Evolutionary conservation across 2,797 vertebrate genomes (phyloP).

Genomic region (Dipus sagitta): DNA sequence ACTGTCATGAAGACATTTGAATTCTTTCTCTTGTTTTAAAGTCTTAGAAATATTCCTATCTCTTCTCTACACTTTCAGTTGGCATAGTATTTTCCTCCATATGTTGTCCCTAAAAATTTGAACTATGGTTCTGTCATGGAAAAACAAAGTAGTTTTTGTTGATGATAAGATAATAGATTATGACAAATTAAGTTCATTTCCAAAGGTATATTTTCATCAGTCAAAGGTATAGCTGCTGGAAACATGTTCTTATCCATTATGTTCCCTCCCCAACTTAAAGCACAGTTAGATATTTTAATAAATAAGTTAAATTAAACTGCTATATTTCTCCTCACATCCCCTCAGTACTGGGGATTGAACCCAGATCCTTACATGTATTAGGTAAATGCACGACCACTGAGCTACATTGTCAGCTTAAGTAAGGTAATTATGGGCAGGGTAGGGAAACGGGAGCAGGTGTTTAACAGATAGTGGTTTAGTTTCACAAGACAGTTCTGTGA

Average conservation of each 20-base stretch:
- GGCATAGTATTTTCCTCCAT: neutral
- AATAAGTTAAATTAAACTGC: neutral
- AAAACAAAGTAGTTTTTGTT: neutral
- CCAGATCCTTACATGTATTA: neutral
- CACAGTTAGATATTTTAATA: neutral
- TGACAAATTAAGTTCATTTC: constrained; percentile 16
- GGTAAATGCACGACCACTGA: neutral
- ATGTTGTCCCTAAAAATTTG: neutral
- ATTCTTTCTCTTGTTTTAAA: neutral
- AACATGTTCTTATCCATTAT: neutral
- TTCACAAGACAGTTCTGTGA: neutral
- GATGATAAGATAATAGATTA: neutral
- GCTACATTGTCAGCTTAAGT: too few species aligned
- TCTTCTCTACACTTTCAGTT: neutral
- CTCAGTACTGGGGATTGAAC: neutral
- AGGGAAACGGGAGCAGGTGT: neutral
- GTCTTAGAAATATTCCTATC: neutral
- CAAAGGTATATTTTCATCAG: constrained; percentile 46
- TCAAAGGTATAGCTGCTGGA: neutral
- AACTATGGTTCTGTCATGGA: neutral
- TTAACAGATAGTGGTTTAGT: neutral
- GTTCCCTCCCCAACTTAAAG: neutral
- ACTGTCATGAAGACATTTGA: neutral
- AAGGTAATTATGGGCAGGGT: neutral
- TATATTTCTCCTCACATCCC: neutral